Conservation (phyloP, 2,797 vertebrate genomes). For the Rhadinocentrus ornatus region DNA sequence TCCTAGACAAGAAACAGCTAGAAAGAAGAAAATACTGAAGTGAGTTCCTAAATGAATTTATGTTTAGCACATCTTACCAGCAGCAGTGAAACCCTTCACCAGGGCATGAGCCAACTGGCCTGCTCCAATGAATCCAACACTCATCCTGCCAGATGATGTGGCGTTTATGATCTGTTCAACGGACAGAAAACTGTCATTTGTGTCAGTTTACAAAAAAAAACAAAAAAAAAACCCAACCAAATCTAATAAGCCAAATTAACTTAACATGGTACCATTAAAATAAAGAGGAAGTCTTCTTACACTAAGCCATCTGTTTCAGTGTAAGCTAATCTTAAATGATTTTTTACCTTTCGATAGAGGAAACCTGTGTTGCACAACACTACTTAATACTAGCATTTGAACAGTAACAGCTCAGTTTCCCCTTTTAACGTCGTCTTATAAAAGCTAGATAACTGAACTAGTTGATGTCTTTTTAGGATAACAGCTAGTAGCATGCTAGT, state of each 20-base stretch:
- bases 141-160: slow-evolving; percentile 80
- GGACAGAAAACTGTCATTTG: neutral
- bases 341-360: neutral
- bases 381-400: neutral
- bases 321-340: neutral
- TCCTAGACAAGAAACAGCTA: neutral
- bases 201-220: neutral
- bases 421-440: neutral
- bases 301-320: neutral
- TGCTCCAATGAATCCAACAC: slow-evolving; percentile 92
- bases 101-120: slow-evolving; percentile 91
- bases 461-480: slow-evolving; percentile 3
- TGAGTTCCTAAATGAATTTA: neutral
- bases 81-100: slow-evolving; percentile 90
- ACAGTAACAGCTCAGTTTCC: neutral
- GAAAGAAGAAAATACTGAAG: neutral
- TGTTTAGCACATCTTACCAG: slow-evolving; percentile 77
- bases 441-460: neutral
- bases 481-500: slow-evolving; percentile 4
- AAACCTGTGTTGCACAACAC: too few relatives aligned
- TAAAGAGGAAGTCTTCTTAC: neutral
- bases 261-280: neutral
- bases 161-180: slow-evolving; percentile 42
- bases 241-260: neutral
- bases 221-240: too few relatives aligned